A percentile compares a stretch with the other conserved stretches of the same genome.
Evolutionary conservation across 2,888 invertebrate genomes (phyloP).

Genomic region (Rhyacophila evoluta): DNA sequence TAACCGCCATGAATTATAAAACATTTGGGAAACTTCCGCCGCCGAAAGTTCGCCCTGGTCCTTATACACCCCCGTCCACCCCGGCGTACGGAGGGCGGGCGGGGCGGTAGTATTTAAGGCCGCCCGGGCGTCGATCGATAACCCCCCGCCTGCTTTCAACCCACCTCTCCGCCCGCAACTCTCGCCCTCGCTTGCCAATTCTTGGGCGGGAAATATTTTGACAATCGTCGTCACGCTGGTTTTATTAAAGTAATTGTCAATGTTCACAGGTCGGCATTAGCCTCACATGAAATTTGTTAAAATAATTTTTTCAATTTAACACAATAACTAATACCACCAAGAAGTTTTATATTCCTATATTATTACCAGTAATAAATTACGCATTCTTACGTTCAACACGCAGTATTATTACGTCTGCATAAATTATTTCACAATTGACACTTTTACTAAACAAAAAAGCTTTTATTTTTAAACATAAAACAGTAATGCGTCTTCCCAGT

Average conservation of each 20-base stretch:
- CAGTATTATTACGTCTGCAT: no score
- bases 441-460: no score
- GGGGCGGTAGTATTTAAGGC: slow-evolving; percentile 26
- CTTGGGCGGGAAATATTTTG: slow-evolving; percentile 40
- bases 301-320: no score
- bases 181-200: neutral
- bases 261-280: neutral
- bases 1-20: slow-evolving; percentile 9
- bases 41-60: slow-evolving; percentile 12
- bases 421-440: no score
- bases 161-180: neutral
- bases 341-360: no score
- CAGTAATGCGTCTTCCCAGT: no score
- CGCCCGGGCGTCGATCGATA: slow-evolving; percentile 40
- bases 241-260: neutral
- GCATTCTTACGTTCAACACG: no score
- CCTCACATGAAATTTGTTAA: no score
- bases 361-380: no score
- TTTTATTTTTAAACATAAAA: no score
- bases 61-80: neutral
- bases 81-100: neutral
- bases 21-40: slow-evolving; percentile 19
- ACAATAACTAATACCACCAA: no score
- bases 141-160: slow-evolving; percentile 27
- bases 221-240: slow-evolving; percentile 26